Percentiles rank a stretch among this genome's conserved stretches.
phyloP scores from a whole-genome alignment of 2,113 vertebrate species.

The Sturnira hondurensis region DNA sequence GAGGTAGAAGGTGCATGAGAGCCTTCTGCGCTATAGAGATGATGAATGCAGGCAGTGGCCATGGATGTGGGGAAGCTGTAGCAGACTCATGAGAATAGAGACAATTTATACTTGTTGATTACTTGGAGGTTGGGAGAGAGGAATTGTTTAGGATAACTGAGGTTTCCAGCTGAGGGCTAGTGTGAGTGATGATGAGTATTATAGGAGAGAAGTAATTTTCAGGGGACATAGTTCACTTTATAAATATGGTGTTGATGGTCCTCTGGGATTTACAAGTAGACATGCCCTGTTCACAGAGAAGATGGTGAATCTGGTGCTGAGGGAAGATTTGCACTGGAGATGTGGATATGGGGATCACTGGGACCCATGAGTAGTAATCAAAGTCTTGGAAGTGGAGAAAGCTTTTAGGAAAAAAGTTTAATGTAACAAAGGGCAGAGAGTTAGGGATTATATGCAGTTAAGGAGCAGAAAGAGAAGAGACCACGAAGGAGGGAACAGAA shows the following conservation, averaged over 20 bases:
- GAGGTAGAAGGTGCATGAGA: neutral
- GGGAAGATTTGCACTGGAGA: neutral
- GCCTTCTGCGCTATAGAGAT: neutral
- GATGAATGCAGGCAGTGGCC: neutral
- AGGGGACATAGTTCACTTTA: neutral
- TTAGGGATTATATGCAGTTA: neutral
- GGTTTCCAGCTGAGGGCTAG: neutral
- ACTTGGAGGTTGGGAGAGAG: neutral
- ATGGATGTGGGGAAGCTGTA: neutral
- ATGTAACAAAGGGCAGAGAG: neutral
- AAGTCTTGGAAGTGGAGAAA: neutral
- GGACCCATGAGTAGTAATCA: neutral
- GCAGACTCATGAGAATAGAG: neutral
- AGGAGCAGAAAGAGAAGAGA: neutral
- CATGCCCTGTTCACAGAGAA: neutral
- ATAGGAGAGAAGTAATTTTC: neutral
- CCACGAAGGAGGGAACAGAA: neutral
- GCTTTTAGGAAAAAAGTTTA: neutral
- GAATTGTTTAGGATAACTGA: neutral
- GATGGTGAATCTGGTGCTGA: neutral
- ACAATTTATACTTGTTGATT: neutral
- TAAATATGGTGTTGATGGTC: neutral
- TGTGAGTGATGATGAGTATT: neutral
- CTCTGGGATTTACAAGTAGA: neutral
- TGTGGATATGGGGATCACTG: accelerated